Evolutionary conservation across 2,797 vertebrate species (phyloP), one percentile per base, ranked within the genome.

Genomic region (Falco naumanni): DNA sequence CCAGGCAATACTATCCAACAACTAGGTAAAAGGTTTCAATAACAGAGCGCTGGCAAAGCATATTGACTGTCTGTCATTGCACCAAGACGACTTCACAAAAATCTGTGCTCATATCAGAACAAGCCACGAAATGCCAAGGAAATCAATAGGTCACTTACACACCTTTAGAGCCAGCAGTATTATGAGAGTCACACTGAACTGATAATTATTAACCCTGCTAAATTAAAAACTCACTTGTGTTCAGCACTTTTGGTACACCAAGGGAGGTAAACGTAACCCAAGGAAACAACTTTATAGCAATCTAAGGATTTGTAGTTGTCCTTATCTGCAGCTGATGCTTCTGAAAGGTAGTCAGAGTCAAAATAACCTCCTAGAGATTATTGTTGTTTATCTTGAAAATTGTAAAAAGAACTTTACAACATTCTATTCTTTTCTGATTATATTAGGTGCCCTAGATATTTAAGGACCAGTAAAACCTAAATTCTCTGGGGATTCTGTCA

Each of bases 131-230:
- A 84, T 7, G 5, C 70, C 1, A 10, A 87, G 63, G 80, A 96
- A 96, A 96, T 96, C 95, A 87, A 97, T 92, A 96, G 77, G 77
- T 96, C 94, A 85, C 82, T 91, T 70, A 60, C 26, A 53, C 79
- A 86, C 78, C 70, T 93, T 90, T 37, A 61, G 66, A 93, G 70
- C 29, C 87, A 81, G 83, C 0, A 0, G 59, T 91, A 76, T 94
- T 93, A 59, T 65, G 72, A 92, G 53, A 93, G 87, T 45, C 74
- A 60, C 66, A 59, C 76, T 65, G 90, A 94, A 91, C 66, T 94
- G 79, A 72, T 90, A 94, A 95, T 94, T 92, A 94, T 96, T 95
- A 94, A 84, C 83, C 31, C 59, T 37, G 54, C 41, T 94, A 92
- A 93, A 93, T 96, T 93, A 94, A 95, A 96, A 96, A 84, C 77